These are phyloP conservation scores for Phorcus lineatus DNA, from an alignment of 2,888 invertebrate genomes.

Conservation along the genomic window DNA sequence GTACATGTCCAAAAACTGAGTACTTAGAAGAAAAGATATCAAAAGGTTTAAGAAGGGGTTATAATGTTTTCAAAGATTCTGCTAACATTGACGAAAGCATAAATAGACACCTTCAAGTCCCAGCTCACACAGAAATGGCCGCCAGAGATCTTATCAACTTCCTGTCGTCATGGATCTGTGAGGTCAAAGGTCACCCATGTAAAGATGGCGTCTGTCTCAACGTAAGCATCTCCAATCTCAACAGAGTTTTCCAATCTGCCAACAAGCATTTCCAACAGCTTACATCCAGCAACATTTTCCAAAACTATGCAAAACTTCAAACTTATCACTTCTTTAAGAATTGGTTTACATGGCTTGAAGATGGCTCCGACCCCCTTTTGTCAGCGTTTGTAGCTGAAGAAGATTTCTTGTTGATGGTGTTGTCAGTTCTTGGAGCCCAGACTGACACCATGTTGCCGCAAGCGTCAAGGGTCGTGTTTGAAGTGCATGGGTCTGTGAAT, in stretches of 20 bases:
- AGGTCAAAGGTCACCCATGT: background rate
- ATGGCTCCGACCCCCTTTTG: background rate
- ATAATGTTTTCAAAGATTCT: constrained; percentile 30
- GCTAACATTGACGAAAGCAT: background rate
- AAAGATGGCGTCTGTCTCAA: background rate
- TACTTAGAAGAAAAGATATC: constrained; percentile 28
- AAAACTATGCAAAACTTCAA: constrained; percentile 12
- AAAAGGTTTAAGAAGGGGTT: constrained; percentile 29
- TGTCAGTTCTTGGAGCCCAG: constrained; percentile 15
- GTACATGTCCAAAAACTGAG: constrained; percentile 22
- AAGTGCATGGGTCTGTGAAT: background rate
- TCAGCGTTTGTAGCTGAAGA: constrained; percentile 3
- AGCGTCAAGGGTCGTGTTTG: constrained; percentile 19
- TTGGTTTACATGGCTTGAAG: constrained; percentile 4
- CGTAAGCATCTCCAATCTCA: background rate
- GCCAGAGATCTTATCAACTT: constrained; percentile 10
- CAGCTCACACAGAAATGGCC: background rate
- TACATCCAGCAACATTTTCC: constrained; percentile 15
- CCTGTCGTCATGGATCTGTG: constrained; percentile 19
- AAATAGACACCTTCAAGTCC: background rate
- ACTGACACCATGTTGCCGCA: background rate
- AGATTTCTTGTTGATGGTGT: background rate
- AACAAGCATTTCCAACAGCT: constrained; percentile 25
- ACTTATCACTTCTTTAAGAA: constrained; percentile 14
- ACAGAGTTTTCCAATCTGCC: constrained; percentile 26